phyloP scores from a whole-genome alignment of 2,113 vertebrate species.

The Halcyon malimbica region DNA sequence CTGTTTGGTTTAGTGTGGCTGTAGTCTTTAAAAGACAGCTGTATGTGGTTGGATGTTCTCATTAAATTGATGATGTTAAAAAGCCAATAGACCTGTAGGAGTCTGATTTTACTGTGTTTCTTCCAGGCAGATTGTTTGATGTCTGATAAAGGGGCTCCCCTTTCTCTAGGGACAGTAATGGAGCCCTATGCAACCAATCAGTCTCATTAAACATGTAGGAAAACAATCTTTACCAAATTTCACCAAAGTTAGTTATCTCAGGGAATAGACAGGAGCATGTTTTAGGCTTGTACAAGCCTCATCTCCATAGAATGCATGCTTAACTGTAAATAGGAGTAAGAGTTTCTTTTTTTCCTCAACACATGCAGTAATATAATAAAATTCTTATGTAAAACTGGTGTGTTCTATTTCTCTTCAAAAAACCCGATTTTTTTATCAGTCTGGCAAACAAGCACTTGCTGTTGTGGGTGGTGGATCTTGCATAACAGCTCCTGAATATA shows the following conservation, averaged over 20 bases:
- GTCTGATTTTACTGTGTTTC: neutral
- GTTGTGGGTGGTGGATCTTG: neutral
- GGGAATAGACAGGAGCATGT: neutral
- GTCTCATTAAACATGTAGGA: neutral
- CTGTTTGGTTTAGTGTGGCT: neutral
- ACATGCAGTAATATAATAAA: neutral
- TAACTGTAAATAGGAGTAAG: neutral
- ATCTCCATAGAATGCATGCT: neutral
- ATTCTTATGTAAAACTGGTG: neutral
- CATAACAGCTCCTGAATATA: constrained; percentile 48
- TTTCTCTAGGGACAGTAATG: neutral
- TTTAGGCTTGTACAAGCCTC: neutral
- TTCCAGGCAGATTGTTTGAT: neutral
- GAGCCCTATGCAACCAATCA: neutral
- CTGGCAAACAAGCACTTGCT: neutral
- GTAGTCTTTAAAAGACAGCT: neutral
- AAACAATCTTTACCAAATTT: neutral
- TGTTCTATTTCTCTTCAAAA: neutral
- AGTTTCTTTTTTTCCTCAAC: neutral
- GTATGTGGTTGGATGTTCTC: neutral
- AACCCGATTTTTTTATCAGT: neutral
- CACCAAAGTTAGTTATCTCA: neutral
- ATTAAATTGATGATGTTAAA: neutral
- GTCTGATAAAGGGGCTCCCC: neutral
- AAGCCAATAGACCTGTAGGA: neutral